Evolutionary conservation across 2,113 vertebrate genomes (phyloP), one percentile per base, ranked within the genome.

Genomic region (Pontoporia blainvillei): DNA sequence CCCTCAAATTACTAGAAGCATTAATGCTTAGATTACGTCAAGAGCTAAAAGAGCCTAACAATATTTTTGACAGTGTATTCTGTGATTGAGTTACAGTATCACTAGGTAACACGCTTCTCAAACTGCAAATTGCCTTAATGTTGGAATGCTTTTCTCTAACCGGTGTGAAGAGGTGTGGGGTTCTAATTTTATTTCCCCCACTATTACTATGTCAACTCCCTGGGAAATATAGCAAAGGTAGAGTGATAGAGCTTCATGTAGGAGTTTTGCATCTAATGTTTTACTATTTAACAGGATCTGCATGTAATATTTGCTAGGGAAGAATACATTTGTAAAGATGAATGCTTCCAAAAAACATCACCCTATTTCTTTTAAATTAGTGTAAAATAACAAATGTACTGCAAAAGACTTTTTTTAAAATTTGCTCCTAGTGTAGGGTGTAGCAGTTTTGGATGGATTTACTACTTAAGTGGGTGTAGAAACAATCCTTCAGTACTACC

Each of bases 151-250:
- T 98, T 98, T 97, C 93, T 96, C 93, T 96, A 93, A 97, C 97
- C 86, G 92, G 95, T 25, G 0, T 13, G 75, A 98, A 98, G 97
- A 98, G 91, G 89, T 97, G 93, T 97, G 93, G 73, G 96, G 57
- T 97, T 98, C 85, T 98, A 96, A 98, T 98, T 98, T 98, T 97
- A 97, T 98, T 96, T 96, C 97, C 95, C 76, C 85, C 96, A 97
- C 97, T 97, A 98, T 98, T 98, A 98, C 96, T 95, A 86, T 98
- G 98, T 98, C 97, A 98, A 76, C 93, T 98, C 84, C 79, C 91
- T 94, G 96, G 96, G 88, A 98, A 97, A 96, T 94, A 96, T 92
- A 96, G 94, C 44, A 86, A 82, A 75, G 23, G 10, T 86, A 97
- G 95, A 91, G 72, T 97, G 93, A 96, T 95, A 94, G 91, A 97